Conservation (phyloP, 1,140 invertebrate species). For the Pantala flavescens region DNA sequence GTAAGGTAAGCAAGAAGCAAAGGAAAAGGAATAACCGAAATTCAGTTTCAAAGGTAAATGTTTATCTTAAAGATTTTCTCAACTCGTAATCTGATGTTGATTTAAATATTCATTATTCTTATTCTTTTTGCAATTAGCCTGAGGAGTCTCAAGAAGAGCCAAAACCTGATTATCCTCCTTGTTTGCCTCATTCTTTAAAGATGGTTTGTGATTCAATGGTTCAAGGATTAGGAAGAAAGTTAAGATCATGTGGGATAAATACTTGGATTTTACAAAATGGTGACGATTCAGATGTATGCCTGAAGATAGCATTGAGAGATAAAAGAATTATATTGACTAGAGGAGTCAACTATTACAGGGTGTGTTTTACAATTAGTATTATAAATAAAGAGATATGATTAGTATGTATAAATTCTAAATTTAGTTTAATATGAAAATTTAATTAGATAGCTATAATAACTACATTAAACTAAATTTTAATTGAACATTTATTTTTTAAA, state of each 20-base stretch:
- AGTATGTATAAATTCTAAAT: no score
- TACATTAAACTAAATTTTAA: no score
- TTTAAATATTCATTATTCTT: no score
- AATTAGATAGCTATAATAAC: no score
- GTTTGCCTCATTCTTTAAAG: constrained; percentile 22
- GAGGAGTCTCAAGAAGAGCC: no score
- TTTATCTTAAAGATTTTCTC: no score
- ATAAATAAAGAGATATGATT: not conserved
- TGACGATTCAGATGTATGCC: constrained; percentile 39
- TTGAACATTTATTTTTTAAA: no score
- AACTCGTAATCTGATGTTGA: no score
- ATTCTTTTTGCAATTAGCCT: no score
- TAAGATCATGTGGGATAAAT: constrained; percentile 57
- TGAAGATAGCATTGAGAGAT: constrained; percentile 39
- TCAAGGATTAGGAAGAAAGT: constrained; percentile 42
- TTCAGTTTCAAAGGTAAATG: no score
- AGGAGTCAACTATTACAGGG: constrained; percentile 35
- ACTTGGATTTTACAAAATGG: constrained; percentile 40
- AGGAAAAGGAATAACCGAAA: constrained; percentile 33
- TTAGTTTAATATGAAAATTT: no score
- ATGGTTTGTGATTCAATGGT: constrained; percentile 47
- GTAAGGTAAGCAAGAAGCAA: constrained; percentile 34
- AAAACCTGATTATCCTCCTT: no score
- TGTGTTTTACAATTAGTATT: constrained; percentile 24
- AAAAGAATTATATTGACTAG: constrained; percentile 46